Evolutionary conservation across 2,888 invertebrate genomes (phyloP).

Genomic region (Drosophila dives): DNA sequence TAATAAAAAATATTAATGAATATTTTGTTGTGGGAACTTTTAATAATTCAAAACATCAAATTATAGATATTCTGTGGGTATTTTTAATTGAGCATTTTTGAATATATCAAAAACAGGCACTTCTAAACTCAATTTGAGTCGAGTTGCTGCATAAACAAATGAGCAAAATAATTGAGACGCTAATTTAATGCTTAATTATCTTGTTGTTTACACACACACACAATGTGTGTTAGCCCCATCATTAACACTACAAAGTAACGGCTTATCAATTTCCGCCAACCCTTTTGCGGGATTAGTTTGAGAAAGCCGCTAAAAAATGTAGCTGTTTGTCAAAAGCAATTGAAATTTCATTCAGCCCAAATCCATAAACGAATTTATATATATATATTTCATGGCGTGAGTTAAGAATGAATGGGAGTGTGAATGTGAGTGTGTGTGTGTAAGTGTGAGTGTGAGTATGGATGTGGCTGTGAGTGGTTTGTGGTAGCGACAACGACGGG

Average conservation of each 20-base stretch:
- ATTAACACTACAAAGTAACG: background rate
- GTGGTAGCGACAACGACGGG: conserved; percentile 52
- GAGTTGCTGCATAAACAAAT: background rate
- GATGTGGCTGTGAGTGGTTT: conserved; percentile 37
- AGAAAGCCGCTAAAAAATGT: conserved; percentile 15
- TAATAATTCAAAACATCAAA: no score
- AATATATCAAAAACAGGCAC: background rate
- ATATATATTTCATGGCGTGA: conserved; percentile 13
- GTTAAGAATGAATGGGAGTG: conserved; percentile 28
- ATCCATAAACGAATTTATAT: conserved; percentile 7
- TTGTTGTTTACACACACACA: background rate
- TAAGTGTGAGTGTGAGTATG: conserved; percentile 33
- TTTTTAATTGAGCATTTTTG: no score
- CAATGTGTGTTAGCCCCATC: background rate
- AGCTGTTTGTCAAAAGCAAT: conserved; percentile 16
- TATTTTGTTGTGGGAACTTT: no score
- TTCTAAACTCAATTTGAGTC: background rate
- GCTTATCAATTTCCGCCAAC: background rate
- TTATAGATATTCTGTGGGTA: background rate
- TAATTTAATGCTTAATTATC: background rate
- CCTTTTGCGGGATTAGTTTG: conserved; percentile 1
- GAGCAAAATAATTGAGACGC: background rate
- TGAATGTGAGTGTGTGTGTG: conserved; percentile 24
- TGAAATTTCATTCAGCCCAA: conserved; percentile 26
- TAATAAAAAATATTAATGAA: no score